Percentiles rank a stretch among this genome's conserved stretches.
Evolutionary conservation across 2,888 invertebrate genomes (phyloP).

Genomic region (Carcina quercana): DNA sequence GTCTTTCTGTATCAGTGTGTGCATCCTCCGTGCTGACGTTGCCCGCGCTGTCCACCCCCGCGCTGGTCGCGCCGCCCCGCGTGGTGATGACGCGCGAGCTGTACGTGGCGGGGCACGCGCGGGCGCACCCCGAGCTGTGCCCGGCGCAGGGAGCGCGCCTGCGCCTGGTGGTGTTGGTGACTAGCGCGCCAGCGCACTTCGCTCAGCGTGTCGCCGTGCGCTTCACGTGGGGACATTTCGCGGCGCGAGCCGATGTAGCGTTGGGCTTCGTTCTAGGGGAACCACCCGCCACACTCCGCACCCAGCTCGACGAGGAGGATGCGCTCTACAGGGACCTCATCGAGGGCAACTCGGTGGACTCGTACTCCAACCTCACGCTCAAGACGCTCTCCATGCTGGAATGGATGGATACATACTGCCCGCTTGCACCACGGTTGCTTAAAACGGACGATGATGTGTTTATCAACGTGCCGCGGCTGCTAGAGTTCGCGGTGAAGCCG

Average conservation of each 20-base stretch:
- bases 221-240: neutral
- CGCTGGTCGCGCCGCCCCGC: neutral
- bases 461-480: conserved; percentile 84
- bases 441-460: conserved; percentile 95
- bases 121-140: conserved; percentile 1
- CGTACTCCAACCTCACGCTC: conserved; percentile 87
- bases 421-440: conserved; percentile 81
- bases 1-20: too few species aligned
- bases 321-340: neutral
- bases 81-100: neutral
- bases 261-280: neutral
- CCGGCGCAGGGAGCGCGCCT: neutral
- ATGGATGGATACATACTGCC: conserved; percentile 86
- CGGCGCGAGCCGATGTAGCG: neutral
- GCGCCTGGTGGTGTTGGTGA: neutral
- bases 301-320: neutral
- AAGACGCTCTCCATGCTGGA: conserved; percentile 89
- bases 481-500: conserved; percentile 76
- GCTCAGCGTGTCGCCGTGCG: neutral
- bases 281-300: neutral
- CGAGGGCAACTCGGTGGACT: conserved; percentile 75
- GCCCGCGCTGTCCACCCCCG: neutral
- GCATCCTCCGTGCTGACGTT: too few species aligned
- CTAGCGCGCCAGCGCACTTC: neutral
- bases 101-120: neutral